Evolutionary conservation across 2,797 vertebrate genomes (phyloP), one percentile per base, ranked within the genome.

Genomic region (Brachymystax lenok): DNA sequence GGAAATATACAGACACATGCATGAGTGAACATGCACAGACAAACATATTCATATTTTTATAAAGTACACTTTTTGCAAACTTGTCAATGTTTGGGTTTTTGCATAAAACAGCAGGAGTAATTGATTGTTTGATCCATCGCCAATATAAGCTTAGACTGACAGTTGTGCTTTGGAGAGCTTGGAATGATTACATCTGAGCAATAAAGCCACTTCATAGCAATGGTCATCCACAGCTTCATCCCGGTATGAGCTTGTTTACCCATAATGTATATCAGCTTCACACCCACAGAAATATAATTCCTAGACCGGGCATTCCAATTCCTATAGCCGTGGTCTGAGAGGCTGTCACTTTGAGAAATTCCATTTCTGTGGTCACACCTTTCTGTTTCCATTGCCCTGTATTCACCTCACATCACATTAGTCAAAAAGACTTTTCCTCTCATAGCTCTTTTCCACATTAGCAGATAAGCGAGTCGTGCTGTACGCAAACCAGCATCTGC

Each of bases 401-500:
- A 33, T 19, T 33, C 67, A 33, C 8, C 30, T 46, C 40, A 12
- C 40, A 2, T 46, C 40, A 46, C 40, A 12, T 14, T 14, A 69
- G 67, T 33, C 59, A 24, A 64, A 7, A 28, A 68, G 40, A 54
- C 14, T 63, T 51, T 24, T 61, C 51, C 61, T 81, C 80, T 46
- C 54, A 54, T 83, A 76, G 79, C 85, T 61, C 73, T 85, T 82
- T 68, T 21, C 82, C 82, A 74, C 81, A 89, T 90, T 85, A 86
- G 19, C 70, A 86, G 82, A 81, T 73, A 71, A 67, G 10, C 74
- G 6, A 51, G 79, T 76, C 76, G 74, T 73, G 46, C 69, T 89
- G 90, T 92, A 81, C 89, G 90, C 86, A 88, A 91, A 90, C 78
- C 79, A 77, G 77, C 88, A 74, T 91, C 91, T 88, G 83, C 89